Base-by-base conservation (phyloP, 2,888 invertebrate genomes). In the Diaprepes abbreviatus region DNA sequence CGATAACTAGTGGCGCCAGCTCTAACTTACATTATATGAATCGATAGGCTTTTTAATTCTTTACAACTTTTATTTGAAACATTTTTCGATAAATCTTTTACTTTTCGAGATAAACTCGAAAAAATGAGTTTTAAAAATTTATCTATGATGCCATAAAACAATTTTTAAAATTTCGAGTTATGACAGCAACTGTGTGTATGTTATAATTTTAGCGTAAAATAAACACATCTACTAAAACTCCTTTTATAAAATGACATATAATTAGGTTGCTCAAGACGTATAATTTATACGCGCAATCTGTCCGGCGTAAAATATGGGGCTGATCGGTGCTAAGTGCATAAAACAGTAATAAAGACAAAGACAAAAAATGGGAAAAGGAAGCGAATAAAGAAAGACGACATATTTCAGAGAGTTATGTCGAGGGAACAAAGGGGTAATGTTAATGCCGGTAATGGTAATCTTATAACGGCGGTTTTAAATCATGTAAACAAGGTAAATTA, bases 261-360 rank as follows among this genome's bases (percentile, higher is more conserved):
- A 66, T 66, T 66, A 66, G 59, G 59, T 59, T 58, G 45, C 43
- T 36, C 45, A 31, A 58, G 59, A 59, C 36, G 50, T 66, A 66
- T 66, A 66, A 66, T 66, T 66, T 66, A 66, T 66, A 40, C 31
- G 16, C 48, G 52, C 36, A 65, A 64, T 64, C 64, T 64, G 64
- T 64, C 64, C 31, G 55, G 17, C 28, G 55, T 64, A 58, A 65
- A 65, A 65, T 65, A 65, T 57, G 65, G 58, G 50, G 58, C 58
- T 48, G 58, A 65, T 65, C 58, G 31, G 64, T 19, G 64, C 33
- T 64, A 64, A 64, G 55, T 64, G 64, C 55, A 64, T 64, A 63
- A 63, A 63, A 50, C 63, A 16, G 63, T 36, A 52, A 63, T 63
- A 63, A 63, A 55, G 36, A 55, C 55, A 36, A 38, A 55, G 55